Percentiles rank a stretch among this genome's conserved stretches.
These are phyloP conservation scores for Stercorarius parasiticus DNA, from an alignment of 2,113 vertebrate species.

Conservation along the genomic window DNA sequence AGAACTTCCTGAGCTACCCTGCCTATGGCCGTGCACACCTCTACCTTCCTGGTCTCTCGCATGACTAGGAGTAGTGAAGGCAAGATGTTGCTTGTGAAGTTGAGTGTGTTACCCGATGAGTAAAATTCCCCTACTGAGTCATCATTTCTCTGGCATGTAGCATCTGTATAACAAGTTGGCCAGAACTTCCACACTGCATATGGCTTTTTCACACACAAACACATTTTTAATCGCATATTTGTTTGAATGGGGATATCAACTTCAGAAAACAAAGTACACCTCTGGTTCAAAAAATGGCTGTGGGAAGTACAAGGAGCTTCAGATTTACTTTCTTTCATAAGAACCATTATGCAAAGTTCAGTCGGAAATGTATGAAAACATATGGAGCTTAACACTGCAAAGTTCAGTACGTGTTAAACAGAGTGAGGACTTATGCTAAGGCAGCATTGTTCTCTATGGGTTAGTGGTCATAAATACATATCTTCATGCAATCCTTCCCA, in stretches of 20 bases:
- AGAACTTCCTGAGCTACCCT: background rate
- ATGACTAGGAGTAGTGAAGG: background rate
- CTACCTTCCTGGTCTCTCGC: background rate
- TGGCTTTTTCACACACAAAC: conserved; percentile 57
- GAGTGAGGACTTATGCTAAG: conserved; percentile 32
- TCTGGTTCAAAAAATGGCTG: background rate
- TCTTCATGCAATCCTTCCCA: background rate
- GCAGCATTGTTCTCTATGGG: background rate
- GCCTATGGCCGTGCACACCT: background rate
- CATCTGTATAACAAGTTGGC: conserved; percentile 32
- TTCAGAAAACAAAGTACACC: conserved; percentile 46
- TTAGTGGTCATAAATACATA: conserved; percentile 11
- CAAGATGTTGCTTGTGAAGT: background rate
- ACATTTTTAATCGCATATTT: conserved; percentile 46
- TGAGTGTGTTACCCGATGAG: background rate
- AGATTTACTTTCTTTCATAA: background rate
- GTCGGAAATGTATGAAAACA: background rate
- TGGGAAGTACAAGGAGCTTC: background rate
- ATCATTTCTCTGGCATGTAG: background rate
- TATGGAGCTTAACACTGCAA: background rate
- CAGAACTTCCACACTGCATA: conserved; percentile 45
- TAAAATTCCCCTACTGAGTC: conserved; percentile 19
- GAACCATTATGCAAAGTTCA: background rate
- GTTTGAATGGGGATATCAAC: conserved; percentile 15
- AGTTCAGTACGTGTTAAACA: background rate